Conservation (phyloP, 1,140 invertebrate genomes). For the Drepana arcuata region DNA sequence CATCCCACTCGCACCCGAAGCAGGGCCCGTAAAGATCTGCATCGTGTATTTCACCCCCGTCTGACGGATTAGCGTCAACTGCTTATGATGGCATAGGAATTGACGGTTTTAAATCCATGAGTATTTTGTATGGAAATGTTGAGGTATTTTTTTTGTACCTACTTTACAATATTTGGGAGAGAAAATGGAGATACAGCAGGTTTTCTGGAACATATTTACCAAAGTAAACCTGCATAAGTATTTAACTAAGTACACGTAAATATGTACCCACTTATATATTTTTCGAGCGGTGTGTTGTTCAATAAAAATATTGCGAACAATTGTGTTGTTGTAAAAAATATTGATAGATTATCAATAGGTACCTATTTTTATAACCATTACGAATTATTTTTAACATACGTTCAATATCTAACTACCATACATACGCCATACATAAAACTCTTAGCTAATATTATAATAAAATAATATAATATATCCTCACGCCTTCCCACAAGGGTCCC, state of each 20-base stretch:
- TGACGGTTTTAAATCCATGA: slow-evolving; percentile 38
- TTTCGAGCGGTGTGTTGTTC: not conserved
- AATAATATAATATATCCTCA: no score
- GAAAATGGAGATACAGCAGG: not conserved
- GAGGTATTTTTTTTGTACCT: slow-evolving; percentile 14
- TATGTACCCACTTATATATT: no score
- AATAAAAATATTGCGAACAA: not conserved
- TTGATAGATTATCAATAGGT: no score
- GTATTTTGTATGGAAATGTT: slow-evolving; percentile 39
- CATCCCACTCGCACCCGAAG: slow-evolving; percentile 42
- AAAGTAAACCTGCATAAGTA: not conserved
- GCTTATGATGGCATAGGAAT: slow-evolving; percentile 54
- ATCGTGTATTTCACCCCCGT: slow-evolving; percentile 27
- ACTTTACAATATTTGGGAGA: no score
- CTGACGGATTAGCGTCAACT: slow-evolving; percentile 50
- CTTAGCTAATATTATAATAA: no score
- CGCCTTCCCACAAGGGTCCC: no score
- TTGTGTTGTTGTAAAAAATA: not conserved
- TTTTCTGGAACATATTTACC: not conserved
- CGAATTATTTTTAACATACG: no score
- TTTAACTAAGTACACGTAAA: no score
- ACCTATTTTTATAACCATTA: no score
- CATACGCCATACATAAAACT: no score
- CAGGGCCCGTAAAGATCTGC: slow-evolving; percentile 26
- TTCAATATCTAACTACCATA: no score